These are phyloP conservation scores for Oreamnos americanus DNA, from an alignment of 2,113 vertebrate species.

Conservation along the genomic window DNA sequence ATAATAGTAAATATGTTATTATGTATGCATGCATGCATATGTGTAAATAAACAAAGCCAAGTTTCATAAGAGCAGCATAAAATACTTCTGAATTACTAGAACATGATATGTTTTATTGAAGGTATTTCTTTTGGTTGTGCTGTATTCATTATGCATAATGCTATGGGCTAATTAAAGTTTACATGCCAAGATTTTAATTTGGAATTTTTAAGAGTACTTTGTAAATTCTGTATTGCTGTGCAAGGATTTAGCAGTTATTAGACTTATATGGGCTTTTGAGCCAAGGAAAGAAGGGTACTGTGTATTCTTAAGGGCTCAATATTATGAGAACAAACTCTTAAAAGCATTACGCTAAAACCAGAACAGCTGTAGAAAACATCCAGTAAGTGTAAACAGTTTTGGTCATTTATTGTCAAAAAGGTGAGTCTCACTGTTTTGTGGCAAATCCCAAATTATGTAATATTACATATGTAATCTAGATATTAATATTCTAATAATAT, in stretches of 20 bases:
- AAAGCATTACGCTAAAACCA: neutral
- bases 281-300: neutral
- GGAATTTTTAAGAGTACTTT: conserved; percentile 1
- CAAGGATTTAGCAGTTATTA: conserved; percentile 33
- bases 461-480: neutral
- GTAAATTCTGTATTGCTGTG: neutral
- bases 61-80: neutral
- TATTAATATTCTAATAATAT: neutral
- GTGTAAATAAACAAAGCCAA: neutral
- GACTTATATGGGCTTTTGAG: neutral
- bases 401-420: neutral
- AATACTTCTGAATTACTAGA: neutral
- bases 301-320: neutral
- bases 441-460: neutral
- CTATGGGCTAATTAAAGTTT: conserved; percentile 22
- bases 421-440: neutral
- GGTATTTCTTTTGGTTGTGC: conserved; percentile 7
- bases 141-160: neutral
- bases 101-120: neutral
- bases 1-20: neutral
- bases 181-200: conserved; percentile 51
- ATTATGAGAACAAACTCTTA: neutral
- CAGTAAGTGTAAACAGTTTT: neutral
- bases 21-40: neutral
- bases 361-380: neutral